Base-by-base conservation (phyloP, 2,797 vertebrate species). In the Merluccius polli region DNA sequence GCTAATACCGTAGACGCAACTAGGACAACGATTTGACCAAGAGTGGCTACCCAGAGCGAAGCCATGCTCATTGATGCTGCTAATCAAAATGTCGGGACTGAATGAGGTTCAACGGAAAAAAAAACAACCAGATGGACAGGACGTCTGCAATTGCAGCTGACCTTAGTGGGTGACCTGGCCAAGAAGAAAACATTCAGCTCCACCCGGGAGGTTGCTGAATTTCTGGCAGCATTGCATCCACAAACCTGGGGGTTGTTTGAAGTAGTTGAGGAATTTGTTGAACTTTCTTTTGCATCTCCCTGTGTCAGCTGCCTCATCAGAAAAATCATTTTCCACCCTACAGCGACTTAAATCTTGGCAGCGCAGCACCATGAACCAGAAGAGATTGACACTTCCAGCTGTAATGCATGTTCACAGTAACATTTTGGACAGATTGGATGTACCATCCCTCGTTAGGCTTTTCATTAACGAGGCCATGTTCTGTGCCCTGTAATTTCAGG, bases 301-400 rank as follows among this genome's bases (percentile, higher is more conserved):
- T 1, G 75, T 77, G 11, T 77, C 76, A 29, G 32, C 71, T 38
- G 76, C 76, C 3, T 68, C 13, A 18, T 77, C 76, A 7, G 71
- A 73, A 38, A 72, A 52, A 44, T 77, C 76, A 4, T 77, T 70
- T n/a, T 77, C 63, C 11, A 63, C 52, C 12, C 30, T 77, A 8
- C n/a, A 35, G 27, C 35, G 18, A 16, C 48, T 73, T 3, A 77
- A 77, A 73, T 73, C 71, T 10, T 73, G 76, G 76, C 71, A 73
- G 11, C 24, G 76, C 7, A 77, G 52, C 21, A 63, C n/a, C n/a
- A n/a, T n/a, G n/a, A n/a, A n/a, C n/a, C n/a, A n/a, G n/a, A n/a
- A n/a, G n/a, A n/a, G n/a, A n/a, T n/a, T n/a, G n/a, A n/a, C n/a
- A n/a, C n/a, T n/a, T n/a, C n/a, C n/a, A n/a, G n/a, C n/a, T n/a